phyloP scores from a whole-genome alignment of 2,888 invertebrate genomes.

The Drosophila falleni region DNA sequence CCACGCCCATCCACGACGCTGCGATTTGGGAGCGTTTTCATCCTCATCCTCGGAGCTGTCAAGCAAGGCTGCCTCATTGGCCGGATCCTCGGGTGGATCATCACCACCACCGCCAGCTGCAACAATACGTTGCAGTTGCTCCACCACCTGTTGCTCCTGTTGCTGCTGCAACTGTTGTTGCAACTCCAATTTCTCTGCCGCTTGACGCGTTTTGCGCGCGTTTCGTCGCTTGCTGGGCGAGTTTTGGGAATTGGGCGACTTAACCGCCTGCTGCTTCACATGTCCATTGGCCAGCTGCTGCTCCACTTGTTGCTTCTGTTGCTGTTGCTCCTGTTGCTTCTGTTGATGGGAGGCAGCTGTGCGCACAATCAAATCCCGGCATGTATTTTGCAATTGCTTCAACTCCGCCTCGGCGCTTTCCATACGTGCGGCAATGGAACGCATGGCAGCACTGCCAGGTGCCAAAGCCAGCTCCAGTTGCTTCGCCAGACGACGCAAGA shows the following conservation, averaged over 20 bases:
- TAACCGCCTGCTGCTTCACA: conserved; percentile 43
- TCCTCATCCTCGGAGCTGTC: conserved; percentile 68
- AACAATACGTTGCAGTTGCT: conserved; percentile 48
- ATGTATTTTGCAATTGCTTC: conserved; percentile 88
- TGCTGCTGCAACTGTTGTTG: conserved; percentile 19
- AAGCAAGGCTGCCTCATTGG: conserved; percentile 49
- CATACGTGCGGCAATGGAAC: conserved; percentile 88
- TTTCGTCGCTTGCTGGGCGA: conserved; percentile 61
- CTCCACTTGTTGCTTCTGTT: conserved; percentile 74
- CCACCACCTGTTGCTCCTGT: conserved; percentile 41
- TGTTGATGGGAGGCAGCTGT: conserved; percentile 85
- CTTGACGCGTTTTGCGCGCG: conserved; percentile 49
- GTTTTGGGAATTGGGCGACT: conserved; percentile 50
- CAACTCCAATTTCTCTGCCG: conserved; percentile 17
- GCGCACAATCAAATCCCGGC: conserved; percentile 87
- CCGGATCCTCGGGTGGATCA: conserved; percentile 80
- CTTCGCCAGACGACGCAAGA: conserved; percentile 89
- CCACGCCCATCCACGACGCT: conserved; percentile 87
- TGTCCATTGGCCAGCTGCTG: conserved; percentile 48
- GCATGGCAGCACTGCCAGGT: conserved; percentile 89
- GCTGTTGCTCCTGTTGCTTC: conserved; percentile 86
- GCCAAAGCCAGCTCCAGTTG: conserved; percentile 88
- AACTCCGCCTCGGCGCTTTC: conserved; percentile 90
- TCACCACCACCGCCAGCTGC: conserved; percentile 70
- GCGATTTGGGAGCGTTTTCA: conserved; percentile 52